Evolutionary conservation across 2,888 invertebrate genomes (phyloP).

Genomic region (Ptychoptera albimana): DNA sequence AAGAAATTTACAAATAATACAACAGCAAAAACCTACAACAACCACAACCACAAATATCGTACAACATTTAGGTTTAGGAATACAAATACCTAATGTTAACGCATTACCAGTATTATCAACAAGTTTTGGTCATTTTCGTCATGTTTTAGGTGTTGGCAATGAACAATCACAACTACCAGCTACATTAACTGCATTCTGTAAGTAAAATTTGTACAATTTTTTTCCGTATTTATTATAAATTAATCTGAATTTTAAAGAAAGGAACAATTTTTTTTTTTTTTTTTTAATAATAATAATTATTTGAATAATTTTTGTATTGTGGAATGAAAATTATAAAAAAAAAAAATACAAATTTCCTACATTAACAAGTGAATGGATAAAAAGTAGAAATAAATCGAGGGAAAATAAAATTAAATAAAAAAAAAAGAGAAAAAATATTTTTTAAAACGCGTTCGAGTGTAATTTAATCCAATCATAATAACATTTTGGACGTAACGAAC

Average conservation of each 20-base stretch:
- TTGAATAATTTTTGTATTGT: too few species aligned
- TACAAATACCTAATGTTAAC: constrained; percentile 1
- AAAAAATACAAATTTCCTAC: too few species aligned
- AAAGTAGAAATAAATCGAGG: too few species aligned
- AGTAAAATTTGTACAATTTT: constrained; percentile 14
- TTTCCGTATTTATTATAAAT: not conserved
- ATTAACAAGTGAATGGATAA: too few species aligned
- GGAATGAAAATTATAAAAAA: too few species aligned
- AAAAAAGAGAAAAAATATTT: too few species aligned
- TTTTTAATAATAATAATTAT: too few species aligned
- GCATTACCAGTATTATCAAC: constrained; percentile 2
- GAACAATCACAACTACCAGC: constrained; percentile 24
- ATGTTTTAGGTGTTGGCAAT: constrained; percentile 16
- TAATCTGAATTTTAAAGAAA: not conserved
- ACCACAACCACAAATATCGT: not conserved
- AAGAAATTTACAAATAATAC: not conserved
- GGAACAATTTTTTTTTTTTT: too few species aligned
- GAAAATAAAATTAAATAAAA: too few species aligned
- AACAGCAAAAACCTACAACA: not conserved
- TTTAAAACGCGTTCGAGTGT: too few species aligned
- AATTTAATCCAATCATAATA: too few species aligned
- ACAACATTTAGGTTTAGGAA: constrained; percentile 1
- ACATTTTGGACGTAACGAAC: too few species aligned
- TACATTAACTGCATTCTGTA: constrained; percentile 28
- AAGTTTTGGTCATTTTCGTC: constrained; percentile 5